A percentile compares a stretch with the other conserved stretches of the same genome.
Conservation (phyloP, 2,888 invertebrate genomes). For the Habroteleia sp. region DNA sequence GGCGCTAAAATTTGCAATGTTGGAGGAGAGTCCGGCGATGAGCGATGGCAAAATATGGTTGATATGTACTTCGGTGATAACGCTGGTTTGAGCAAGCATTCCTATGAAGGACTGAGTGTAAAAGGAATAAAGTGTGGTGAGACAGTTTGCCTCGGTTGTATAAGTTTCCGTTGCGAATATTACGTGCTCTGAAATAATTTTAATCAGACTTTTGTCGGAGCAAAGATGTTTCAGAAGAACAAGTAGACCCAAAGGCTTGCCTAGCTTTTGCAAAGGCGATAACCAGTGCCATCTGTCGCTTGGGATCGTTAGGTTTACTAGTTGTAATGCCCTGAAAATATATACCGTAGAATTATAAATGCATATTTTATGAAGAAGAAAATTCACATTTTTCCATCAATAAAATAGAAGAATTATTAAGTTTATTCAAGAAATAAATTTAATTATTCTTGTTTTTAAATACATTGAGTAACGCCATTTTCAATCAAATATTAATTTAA, state of each 20-base stretch:
- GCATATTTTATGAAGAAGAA: no score
- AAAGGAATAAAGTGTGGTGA: slow-evolving; percentile 90
- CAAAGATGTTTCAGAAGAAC: slow-evolving; percentile 88
- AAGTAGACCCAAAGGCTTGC: slow-evolving; percentile 87
- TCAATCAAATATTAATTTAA: no score
- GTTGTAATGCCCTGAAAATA: slow-evolving; percentile 85
- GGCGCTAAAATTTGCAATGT: slow-evolving; percentile 87
- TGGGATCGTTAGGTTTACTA: slow-evolving; percentile 85
- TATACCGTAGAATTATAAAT: no score
- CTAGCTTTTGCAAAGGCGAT: slow-evolving; percentile 87
- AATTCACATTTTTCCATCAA: no score
- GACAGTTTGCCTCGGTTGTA: slow-evolving; percentile 83
- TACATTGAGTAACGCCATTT: no score
- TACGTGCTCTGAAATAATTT: slow-evolving; percentile 84
- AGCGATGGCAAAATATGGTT: slow-evolving; percentile 87
- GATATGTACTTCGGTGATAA: slow-evolving; percentile 85
- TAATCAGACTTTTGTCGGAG: slow-evolving; percentile 84
- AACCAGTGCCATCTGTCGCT: slow-evolving; percentile 90
- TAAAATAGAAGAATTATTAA: no score
- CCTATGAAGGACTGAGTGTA: slow-evolving; percentile 89
- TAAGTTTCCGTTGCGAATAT: slow-evolving; percentile 84
- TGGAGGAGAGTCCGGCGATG: slow-evolving; percentile 87
- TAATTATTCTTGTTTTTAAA: no score
- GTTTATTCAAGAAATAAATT: no score
- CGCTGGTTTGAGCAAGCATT: slow-evolving; percentile 83